Percentiles rank a stretch among this genome's conserved stretches.
Conservation (phyloP, 2,888 invertebrate genomes). For the Xiphydria camelus region DNA sequence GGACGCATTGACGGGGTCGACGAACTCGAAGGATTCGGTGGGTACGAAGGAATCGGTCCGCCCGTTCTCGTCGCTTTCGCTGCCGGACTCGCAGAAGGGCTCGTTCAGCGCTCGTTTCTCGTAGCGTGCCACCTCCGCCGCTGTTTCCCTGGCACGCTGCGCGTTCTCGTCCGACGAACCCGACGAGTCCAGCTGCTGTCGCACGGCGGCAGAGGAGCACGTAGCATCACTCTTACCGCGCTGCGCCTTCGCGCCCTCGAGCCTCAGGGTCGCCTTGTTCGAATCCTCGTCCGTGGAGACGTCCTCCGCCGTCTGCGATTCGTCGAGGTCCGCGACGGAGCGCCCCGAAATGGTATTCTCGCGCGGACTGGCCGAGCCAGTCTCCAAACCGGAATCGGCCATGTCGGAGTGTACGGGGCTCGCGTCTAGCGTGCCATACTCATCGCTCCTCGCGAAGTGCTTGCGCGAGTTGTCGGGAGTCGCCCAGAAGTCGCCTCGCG, state of each 20-base stretch:
- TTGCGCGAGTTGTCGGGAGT: background rate
- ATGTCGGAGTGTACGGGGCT: conserved; percentile 48
- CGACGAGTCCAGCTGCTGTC: conserved; percentile 31
- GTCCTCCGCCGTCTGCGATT: conserved; percentile 42
- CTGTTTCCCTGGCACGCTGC: conserved; percentile 21
- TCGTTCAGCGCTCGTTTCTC: conserved; percentile 46
- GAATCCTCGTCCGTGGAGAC: conserved; percentile 49
- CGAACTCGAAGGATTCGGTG: conserved; percentile 42
- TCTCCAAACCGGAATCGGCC: conserved; percentile 58
- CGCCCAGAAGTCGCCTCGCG: background rate
- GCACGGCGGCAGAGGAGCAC: conserved; percentile 37
- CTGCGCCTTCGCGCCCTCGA: conserved; percentile 18
- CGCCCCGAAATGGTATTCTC: conserved; percentile 55
- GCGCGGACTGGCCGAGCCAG: conserved; percentile 55
- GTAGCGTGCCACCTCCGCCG: conserved; percentile 43
- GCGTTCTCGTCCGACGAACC: conserved; percentile 34
- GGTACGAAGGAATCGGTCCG: conserved; percentile 34
- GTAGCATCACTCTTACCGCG: conserved; percentile 27
- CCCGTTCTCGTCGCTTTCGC: conserved; percentile 30
- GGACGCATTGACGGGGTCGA: conserved; percentile 28
- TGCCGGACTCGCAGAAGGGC: conserved; percentile 49
- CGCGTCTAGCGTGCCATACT: conserved; percentile 30
- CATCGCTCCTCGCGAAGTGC: conserved; percentile 13
- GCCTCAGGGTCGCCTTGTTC: conserved; percentile 31
- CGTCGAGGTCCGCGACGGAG: conserved; percentile 38